Percentiles rank a stretch among this genome's conserved stretches.
Conservation (phyloP, 1,140 invertebrate species). For the Drosophila pseudoananassae region DNA sequence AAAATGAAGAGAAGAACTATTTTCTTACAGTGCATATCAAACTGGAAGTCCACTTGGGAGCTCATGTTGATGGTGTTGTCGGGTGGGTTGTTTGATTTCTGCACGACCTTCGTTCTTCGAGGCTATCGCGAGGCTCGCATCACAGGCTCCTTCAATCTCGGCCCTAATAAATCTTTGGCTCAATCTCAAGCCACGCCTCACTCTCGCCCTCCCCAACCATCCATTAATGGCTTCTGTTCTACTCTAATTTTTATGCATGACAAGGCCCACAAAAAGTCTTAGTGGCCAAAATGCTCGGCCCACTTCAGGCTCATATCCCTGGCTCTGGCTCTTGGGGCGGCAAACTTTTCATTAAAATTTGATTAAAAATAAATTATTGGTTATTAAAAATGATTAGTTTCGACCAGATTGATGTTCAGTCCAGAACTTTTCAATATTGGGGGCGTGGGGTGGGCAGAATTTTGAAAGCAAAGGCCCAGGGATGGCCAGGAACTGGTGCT, state of each 20-base stretch:
- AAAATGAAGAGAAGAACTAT: background rate
- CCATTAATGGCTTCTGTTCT: constrained; percentile 42
- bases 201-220: background rate
- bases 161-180: constrained; percentile 58
- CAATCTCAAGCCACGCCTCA: constrained; percentile 63
- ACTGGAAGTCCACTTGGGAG: constrained; percentile 4
- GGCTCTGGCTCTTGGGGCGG: constrained; percentile 34
- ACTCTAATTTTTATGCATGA: constrained; percentile 80
- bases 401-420: constrained; percentile 41
- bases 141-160: constrained; percentile 46
- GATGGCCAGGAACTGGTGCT: constrained; percentile 7
- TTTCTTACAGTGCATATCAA: background rate
- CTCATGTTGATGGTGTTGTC: constrained; percentile 55
- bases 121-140: constrained; percentile 40
- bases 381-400: constrained; percentile 83
- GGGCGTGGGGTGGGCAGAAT: background rate
- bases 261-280: constrained; percentile 54
- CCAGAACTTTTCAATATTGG: constrained; percentile 5
- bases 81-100: constrained; percentile 71
- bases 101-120: constrained; percentile 60
- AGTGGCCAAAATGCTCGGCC: constrained; percentile 48
- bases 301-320: constrained; percentile 14
- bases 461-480: background rate
- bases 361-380: constrained; percentile 82
- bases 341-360: constrained; percentile 79